Base-by-base conservation (phyloP, 2,888 invertebrate species). In the Lottia gigantea region DNA sequence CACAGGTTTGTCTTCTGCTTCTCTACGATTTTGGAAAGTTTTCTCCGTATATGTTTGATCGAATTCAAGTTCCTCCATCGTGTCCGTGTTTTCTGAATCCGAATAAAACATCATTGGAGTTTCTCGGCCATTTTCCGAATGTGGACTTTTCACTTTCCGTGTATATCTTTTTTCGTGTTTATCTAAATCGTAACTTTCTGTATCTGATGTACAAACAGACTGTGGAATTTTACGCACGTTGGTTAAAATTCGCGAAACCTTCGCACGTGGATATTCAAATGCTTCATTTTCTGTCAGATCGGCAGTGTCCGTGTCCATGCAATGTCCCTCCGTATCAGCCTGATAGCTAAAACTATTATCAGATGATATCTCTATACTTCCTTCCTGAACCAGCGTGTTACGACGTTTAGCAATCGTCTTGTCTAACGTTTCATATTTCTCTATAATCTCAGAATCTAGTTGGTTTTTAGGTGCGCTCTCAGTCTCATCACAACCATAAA, bases 401-500 rank as follows among this genome's bases (percentile, higher is more conserved):
- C 19, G 19, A 23, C 19, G 19, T 55, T 55, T 55, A 2, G 19
- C 55, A 11, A 55, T 55, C 19, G 19, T 55, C 11, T 55, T 55
- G 1, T 19, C 23, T 19, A 55, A 19, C 1, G 11, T 23, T 55
- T 55, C 55, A 14, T 55, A 55, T 23, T 23, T 23, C 23, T 55
- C 23, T 11, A 55, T 55, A 2, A 55, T 55, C 23, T 55, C 23
- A 11, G 55, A 23, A 55, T 55, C 55, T 55, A 55, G 14, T 55
- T 55, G 11, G 23, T 23, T 55, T 7, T 23, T 11, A 0, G 23
- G 11, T 12, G 0, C 23, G 12, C 19, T 55, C 19, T 55, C 23
- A 55, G 19, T 23, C 11, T 55, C 55, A 14, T 14, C 55, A 55
- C 55, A 64, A 40, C 11, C 26, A 64, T 63, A 47, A 55, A 68